Evolutionary conservation across 2,797 vertebrate species (phyloP).

Genomic region (Lepilemur septentrionalis): DNA sequence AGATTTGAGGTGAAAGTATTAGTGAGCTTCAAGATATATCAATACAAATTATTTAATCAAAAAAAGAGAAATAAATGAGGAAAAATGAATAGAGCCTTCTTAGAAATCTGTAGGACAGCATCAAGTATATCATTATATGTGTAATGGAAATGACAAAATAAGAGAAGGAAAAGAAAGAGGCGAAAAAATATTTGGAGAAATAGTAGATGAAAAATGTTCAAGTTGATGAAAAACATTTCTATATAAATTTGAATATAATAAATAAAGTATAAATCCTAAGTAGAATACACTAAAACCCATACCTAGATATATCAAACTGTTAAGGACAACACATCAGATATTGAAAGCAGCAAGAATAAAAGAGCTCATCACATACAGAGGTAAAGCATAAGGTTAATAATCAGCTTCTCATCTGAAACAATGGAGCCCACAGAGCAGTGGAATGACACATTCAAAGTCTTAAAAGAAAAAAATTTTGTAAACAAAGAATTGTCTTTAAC

Average conservation of each 20-base stretch:
- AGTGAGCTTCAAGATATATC: background rate
- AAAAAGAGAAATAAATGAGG: background rate
- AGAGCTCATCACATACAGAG: background rate
- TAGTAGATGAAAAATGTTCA: background rate
- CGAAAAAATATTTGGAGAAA: background rate
- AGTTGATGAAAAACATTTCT: background rate
- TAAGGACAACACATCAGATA: background rate
- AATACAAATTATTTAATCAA: background rate
- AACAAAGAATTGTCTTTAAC: background rate
- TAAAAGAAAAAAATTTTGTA: background rate
- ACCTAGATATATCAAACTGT: background rate
- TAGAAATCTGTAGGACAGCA: background rate
- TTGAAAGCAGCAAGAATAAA: background rate
- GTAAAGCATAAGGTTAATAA: background rate
- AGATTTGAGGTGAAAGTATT: background rate
- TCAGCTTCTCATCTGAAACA: background rate
- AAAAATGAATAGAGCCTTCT: background rate
- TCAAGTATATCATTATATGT: background rate
- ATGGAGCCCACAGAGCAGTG: background rate
- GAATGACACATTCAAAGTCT: background rate
- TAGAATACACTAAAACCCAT: background rate
- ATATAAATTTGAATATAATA: background rate
- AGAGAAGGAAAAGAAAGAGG: background rate
- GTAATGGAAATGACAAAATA: background rate
- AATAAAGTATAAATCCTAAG: background rate